Evolutionary conservation across 2,113 vertebrate genomes (phyloP), one percentile per base, ranked within the genome.

Genomic region (Hippolais icterina): DNA sequence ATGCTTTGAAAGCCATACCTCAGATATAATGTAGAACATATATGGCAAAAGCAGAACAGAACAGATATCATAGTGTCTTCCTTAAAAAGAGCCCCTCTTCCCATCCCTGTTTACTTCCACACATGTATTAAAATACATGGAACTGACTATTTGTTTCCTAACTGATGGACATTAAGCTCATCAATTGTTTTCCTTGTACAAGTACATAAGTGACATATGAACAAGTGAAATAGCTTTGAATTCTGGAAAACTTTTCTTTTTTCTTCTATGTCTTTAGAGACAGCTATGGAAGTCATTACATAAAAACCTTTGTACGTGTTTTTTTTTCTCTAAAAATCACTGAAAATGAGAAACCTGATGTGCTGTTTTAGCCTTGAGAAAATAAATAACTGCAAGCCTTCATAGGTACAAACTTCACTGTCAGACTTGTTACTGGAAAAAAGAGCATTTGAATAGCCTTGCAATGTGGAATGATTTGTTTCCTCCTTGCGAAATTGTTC

Each of bases 391-490:
- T 76, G 21, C 41, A 79, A 53, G 54, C 25, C 35, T 92, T 94
- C 47, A 72, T 54, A 42, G 13, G 16, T 39, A 64, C 54, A n/a
- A 93, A 25, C 50, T 69, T 61, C 54, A 37, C 14, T 79, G n/a
- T 50, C 77, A 91, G 24, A 68, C 15, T 81, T 78, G 39, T 60
- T 72, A 81, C 6, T 86, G 47, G 44, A 50, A 50, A 90, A 94
- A 89, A 61, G 56, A 96, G 19, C 20, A 90, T 94, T 56, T 92
- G 41, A 94, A 93, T 65, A 87, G 53, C 24, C 59, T 70, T 93
- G 60, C 33, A 94, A 41, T 81, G 18, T 69, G 14, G 25, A 89
- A 95, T 90, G 89, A 84, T 79, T 86, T 94, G 72, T 83, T 95
- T 79, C 65, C 93, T 94, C 50, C 29, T 93, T 9, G 49, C 74